Evolutionary conservation across 2,888 invertebrate species (phyloP).

Genomic region (Blastobasis adustella): DNA sequence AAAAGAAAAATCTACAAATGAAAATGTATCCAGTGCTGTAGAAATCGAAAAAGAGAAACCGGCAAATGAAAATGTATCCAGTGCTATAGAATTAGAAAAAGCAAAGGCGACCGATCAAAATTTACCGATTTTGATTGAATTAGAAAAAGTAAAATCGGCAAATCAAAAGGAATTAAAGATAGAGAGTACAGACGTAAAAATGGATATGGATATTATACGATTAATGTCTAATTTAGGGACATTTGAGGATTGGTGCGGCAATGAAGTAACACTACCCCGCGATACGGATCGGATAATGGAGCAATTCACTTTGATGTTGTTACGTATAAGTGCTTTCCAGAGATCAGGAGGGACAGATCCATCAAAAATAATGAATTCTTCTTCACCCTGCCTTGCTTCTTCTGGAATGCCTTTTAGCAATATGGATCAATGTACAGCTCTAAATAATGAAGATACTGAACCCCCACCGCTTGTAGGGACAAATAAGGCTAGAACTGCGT

Average conservation of each 20-base stretch:
- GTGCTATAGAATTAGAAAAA: no score
- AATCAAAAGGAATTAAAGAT: no score
- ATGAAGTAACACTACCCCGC: conserved; percentile 48
- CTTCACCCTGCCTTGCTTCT: neutral
- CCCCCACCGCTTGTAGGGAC: conserved; percentile 43
- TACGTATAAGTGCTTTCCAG: conserved; percentile 47
- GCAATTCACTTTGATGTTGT: conserved; percentile 57
- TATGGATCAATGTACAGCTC: conserved; percentile 15
- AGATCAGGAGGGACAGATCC: conserved; percentile 28
- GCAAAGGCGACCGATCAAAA: no score
- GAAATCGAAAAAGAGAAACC: no score
- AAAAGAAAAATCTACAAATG: no score
- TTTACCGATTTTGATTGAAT: no score
- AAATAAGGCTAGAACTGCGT: conserved; percentile 39
- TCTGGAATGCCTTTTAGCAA: conserved; percentile 5
- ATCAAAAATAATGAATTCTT: conserved; percentile 17
- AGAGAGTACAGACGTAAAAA: conserved; percentile 14
- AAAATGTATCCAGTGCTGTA: no score
- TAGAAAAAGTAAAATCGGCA: no score
- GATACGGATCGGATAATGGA: conserved; percentile 59
- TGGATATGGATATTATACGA: conserved; percentile 20
- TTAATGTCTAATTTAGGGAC: conserved; percentile 34
- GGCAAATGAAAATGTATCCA: no score
- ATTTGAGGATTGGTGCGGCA: conserved; percentile 52
- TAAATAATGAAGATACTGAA: conserved; percentile 33